Percentiles rank a stretch among this genome's conserved stretches.
Evolutionary conservation across 2,888 invertebrate genomes (phyloP).

Genomic region (Drosophila macrospina): DNA sequence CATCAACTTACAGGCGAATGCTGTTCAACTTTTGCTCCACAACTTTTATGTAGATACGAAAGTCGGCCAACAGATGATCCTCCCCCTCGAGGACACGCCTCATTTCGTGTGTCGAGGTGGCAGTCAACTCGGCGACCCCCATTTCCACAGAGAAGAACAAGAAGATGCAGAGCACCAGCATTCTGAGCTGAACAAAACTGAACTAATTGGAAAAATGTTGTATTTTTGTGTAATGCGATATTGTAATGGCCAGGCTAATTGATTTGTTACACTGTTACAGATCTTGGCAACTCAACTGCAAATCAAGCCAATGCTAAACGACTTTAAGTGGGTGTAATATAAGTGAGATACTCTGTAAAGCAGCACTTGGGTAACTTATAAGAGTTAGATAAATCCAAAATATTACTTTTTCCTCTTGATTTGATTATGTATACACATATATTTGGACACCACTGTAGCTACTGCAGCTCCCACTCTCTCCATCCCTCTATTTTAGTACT

Average conservation of each 20-base stretch:
- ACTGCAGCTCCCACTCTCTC: too few relatives aligned
- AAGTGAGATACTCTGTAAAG: background rate
- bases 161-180: conserved; percentile 11
- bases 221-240: too few relatives aligned
- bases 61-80: conserved; percentile 23
- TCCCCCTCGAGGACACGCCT: conserved; percentile 28
- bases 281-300: background rate
- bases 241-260: conserved; percentile 16
- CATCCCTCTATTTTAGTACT: too few relatives aligned
- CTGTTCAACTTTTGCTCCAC: conserved; percentile 21
- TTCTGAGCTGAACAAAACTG: conserved; percentile 2
- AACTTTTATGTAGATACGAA: background rate
- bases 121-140: background rate
- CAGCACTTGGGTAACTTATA: too few relatives aligned
- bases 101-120: conserved; percentile 50
- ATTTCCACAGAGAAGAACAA: background rate
- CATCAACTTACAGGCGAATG: conserved; percentile 29
- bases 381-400: too few relatives aligned
- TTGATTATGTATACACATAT: too few relatives aligned
- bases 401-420: too few relatives aligned
- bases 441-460: too few relatives aligned
- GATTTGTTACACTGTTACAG: background rate
- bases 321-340: background rate
- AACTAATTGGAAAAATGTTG: background rate
- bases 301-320: background rate